Percentiles rank a stretch among this genome's conserved stretches.
Evolutionary conservation across 2,888 invertebrate species (phyloP).

Genomic region (Nasonia oneida): DNA sequence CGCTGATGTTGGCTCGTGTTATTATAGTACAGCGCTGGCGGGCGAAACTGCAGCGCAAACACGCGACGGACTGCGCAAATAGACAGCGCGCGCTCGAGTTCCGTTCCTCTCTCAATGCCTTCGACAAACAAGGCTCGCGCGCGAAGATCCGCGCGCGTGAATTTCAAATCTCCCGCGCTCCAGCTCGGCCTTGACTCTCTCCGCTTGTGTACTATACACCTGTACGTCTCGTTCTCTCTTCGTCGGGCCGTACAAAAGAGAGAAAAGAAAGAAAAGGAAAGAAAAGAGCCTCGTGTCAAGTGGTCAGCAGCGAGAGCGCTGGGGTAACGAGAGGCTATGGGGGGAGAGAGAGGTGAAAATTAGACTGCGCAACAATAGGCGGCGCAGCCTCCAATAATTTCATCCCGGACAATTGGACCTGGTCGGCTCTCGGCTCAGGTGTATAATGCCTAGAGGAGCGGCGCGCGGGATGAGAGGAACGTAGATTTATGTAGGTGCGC

Average conservation of each 20-base stretch:
- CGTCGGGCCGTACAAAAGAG: background rate
- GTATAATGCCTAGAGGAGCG: background rate
- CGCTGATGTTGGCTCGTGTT: background rate
- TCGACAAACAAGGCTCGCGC: background rate
- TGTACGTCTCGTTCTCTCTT: background rate
- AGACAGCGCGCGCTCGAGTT: too few relatives aligned
- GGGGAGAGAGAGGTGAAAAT: background rate
- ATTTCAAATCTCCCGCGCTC: constrained; percentile 1
- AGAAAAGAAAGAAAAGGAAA: background rate
- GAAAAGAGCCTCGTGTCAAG: background rate
- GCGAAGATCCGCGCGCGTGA: background rate
- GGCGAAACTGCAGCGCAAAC: too few relatives aligned
- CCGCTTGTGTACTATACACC: background rate
- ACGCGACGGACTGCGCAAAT: background rate
- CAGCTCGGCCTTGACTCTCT: background rate
- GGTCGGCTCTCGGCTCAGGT: background rate
- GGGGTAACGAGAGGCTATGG: background rate
- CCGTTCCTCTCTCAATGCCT: too few relatives aligned
- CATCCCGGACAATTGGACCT: constrained; percentile 15
- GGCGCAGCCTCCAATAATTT: constrained; percentile 5
- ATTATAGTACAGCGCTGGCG: too few relatives aligned
- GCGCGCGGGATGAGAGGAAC: background rate
- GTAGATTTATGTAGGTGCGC: constrained; percentile 41
- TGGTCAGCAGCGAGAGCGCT: background rate
- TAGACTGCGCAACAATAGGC: background rate